Evolutionary conservation across 2,888 invertebrate genomes (phyloP).

Genomic region (Zelleria hepariella): DNA sequence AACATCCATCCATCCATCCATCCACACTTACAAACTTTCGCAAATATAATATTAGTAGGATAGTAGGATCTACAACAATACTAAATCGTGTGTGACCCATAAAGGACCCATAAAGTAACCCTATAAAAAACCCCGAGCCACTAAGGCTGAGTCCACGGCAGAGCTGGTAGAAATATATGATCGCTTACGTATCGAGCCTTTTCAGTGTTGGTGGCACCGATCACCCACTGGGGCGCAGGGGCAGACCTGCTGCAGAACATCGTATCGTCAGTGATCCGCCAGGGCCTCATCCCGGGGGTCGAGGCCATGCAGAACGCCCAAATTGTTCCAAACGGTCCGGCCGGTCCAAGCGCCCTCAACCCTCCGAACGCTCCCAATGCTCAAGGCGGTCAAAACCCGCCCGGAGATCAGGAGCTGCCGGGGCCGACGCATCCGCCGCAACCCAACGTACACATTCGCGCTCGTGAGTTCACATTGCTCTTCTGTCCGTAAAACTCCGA

Average conservation of each 20-base stretch:
- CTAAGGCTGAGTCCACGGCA: background rate
- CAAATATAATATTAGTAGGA: too few species aligned
- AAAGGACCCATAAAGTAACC: too few species aligned
- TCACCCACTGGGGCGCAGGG: constrained; percentile 33
- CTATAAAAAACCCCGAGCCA: too few species aligned
- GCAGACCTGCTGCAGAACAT: constrained; percentile 40
- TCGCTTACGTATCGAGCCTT: constrained; percentile 3
- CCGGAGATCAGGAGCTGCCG: background rate
- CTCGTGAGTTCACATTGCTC: background rate
- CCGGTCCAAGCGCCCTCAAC: constrained; percentile 18
- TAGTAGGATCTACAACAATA: too few species aligned
- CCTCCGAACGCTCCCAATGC: background rate
- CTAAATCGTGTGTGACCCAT: too few species aligned
- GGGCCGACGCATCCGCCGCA: background rate
- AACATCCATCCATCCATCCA: too few species aligned
- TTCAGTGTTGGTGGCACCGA: constrained; percentile 31
- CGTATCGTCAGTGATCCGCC: constrained; percentile 36
- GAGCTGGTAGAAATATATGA: background rate
- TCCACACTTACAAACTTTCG: too few species aligned
- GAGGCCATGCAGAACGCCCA: constrained; percentile 21
- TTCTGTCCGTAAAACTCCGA: too few species aligned
- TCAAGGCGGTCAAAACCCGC: background rate
- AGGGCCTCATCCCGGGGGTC: constrained; percentile 32
- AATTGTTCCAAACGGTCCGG: constrained; percentile 6
- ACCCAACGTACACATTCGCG: background rate